A percentile compares a stretch with the other conserved stretches of the same genome.
Evolutionary conservation across 2,113 vertebrate species (phyloP).

Genomic region (Urocolius indicus): DNA sequence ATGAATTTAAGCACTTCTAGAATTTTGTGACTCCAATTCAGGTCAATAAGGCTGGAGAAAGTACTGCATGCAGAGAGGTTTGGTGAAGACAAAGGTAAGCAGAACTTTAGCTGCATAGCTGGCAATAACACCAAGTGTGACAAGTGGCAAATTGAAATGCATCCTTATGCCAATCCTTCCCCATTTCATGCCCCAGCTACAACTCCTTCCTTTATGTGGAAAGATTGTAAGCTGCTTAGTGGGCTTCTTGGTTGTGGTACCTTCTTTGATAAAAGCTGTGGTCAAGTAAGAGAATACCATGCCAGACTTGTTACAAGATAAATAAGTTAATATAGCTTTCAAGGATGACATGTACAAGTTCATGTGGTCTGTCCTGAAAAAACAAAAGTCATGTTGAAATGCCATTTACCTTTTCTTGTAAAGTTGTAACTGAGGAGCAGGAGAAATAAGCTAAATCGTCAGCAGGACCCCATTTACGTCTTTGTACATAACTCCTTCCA

Average conservation of each 20-base stretch:
- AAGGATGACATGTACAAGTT: accelerated
- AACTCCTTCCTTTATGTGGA: background rate
- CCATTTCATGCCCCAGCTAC: background rate
- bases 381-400: background rate
- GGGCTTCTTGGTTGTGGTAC: background rate
- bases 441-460: background rate
- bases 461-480: background rate
- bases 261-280: background rate
- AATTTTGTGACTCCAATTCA: background rate
- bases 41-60: background rate
- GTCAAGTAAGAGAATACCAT: background rate
- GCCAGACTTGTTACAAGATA: background rate
- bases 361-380: background rate
- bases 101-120: background rate
- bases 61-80: background rate
- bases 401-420: background rate
- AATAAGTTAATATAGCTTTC: background rate
- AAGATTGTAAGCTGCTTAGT: background rate
- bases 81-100: background rate
- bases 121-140: background rate
- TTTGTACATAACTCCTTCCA: background rate
- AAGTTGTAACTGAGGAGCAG: background rate
- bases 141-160: background rate
- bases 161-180: background rate
- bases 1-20: background rate